Conservation (phyloP, 2,888 invertebrate species). For the Coenonympha arcania region DNA sequence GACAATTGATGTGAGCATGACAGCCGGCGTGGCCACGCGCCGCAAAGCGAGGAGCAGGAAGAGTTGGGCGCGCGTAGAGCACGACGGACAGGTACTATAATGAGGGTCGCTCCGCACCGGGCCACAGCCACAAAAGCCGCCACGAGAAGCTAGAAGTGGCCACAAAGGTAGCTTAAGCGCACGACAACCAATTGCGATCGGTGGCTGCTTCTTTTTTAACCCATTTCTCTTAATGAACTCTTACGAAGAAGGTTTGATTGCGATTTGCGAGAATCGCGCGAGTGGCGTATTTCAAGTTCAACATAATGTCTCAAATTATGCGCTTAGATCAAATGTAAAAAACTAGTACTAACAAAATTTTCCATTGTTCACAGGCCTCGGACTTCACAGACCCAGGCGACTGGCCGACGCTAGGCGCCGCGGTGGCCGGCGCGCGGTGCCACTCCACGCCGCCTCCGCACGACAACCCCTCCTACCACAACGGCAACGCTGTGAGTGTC, state of each 20-base stretch:
- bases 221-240: too few relatives aligned
- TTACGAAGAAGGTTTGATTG: too few relatives aligned
- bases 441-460: constrained; percentile 61
- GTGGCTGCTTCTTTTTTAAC: too few relatives aligned
- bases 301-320: too few relatives aligned
- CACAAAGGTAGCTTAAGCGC: too few relatives aligned
- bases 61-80: constrained; percentile 62
- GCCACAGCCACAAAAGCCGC: background rate
- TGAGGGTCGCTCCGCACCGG: too few relatives aligned
- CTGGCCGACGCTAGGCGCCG: constrained; percentile 89
- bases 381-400: constrained; percentile 91
- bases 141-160: too few relatives aligned
- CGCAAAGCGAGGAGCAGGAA: constrained; percentile 52
- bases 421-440: constrained; percentile 54
- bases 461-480: constrained; percentile 60
- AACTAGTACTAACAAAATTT: background rate
- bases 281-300: too few relatives aligned
- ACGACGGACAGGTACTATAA: constrained; percentile 66
- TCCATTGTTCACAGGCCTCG: constrained; percentile 78
- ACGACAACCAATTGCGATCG: too few relatives aligned
- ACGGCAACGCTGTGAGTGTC: constrained; percentile 58
- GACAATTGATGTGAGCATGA: constrained; percentile 46
- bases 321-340: too few relatives aligned
- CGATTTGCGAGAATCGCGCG: too few relatives aligned
- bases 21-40: constrained; percentile 59